Evolutionary conservation across 2,113 vertebrate genomes (phyloP).

Genomic region (Plecturocebus donacophilus): DNA sequence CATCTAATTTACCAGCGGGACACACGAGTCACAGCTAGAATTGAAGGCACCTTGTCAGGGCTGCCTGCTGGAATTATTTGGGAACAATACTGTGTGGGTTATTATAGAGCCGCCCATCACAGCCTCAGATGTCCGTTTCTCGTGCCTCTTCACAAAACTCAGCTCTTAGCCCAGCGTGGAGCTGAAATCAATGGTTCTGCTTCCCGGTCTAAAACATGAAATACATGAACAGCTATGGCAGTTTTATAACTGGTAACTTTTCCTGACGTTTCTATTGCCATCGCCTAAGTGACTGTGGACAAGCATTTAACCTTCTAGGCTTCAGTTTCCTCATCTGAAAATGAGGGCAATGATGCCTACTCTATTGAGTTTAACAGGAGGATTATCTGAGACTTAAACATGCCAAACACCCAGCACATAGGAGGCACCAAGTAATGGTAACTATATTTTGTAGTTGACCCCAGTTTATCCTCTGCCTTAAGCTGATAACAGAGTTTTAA

Average conservation of each 20-base stretch:
- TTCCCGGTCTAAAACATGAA: neutral
- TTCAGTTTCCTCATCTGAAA: neutral
- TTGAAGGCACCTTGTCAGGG: neutral
- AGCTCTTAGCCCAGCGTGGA: slow-evolving; percentile 24
- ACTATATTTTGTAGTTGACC: neutral
- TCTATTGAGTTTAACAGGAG: no score
- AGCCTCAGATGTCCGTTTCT: neutral
- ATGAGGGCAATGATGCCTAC: neutral
- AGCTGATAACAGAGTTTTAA: neutral
- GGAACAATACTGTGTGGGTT: neutral
- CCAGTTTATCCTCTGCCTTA: neutral
- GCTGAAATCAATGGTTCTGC: neutral
- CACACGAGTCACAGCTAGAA: slow-evolving; percentile 2
- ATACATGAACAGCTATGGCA: neutral
- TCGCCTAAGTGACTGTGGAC: neutral
- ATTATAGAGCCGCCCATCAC: neutral
- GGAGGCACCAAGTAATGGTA: neutral
- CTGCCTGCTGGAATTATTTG: slow-evolving; percentile 27
- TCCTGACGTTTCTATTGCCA: neutral
- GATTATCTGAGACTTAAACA: neutral
- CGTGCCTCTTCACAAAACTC: neutral
- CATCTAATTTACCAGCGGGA: neutral
- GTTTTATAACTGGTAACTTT: neutral
- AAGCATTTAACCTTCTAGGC: neutral
- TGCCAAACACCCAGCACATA: neutral